These are phyloP conservation scores for Fregata magnificens DNA, from an alignment of 2,113 vertebrate species.

Conservation along the genomic window DNA sequence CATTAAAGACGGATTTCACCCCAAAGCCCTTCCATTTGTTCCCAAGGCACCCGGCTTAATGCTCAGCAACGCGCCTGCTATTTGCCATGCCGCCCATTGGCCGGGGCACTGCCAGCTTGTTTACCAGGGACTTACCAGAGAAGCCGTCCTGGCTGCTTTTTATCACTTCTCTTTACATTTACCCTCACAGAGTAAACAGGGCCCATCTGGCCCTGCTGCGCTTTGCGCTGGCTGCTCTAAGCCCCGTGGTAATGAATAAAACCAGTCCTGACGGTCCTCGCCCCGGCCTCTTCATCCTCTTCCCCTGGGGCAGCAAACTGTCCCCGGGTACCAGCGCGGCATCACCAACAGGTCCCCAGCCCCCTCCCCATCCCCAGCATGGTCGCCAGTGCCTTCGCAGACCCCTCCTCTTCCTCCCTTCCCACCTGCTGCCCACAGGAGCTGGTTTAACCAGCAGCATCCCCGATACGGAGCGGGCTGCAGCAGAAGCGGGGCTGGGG, in stretches of 20 bases:
- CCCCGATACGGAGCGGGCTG: fast-evolving
- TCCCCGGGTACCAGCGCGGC: background rate
- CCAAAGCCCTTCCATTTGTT: constrained; percentile 2
- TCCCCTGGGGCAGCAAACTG: background rate
- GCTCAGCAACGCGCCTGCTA: background rate
- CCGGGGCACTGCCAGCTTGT: background rate
- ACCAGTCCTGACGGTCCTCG: background rate
- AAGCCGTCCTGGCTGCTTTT: background rate
- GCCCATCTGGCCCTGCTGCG: constrained; percentile 56
- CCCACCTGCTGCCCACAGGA: background rate
- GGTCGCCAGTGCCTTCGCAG: background rate
- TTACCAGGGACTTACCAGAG: constrained; percentile 39
- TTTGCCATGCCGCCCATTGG: background rate
- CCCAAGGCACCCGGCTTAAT: background rate
- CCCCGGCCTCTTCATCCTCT: background rate
- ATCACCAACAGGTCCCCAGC: background rate
- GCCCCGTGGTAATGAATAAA: constrained; percentile 53
- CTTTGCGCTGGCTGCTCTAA: constrained; percentile 16
- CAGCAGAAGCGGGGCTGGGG: background rate
- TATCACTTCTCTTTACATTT: constrained; percentile 49
- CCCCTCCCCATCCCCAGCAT: background rate
- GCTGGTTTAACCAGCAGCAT: background rate
- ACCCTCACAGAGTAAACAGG: constrained; percentile 57
- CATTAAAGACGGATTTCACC: background rate
- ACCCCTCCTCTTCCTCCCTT: background rate